Evolutionary conservation across 2,797 vertebrate genomes (phyloP).

Genomic region (Bovichtus variegatus): DNA sequence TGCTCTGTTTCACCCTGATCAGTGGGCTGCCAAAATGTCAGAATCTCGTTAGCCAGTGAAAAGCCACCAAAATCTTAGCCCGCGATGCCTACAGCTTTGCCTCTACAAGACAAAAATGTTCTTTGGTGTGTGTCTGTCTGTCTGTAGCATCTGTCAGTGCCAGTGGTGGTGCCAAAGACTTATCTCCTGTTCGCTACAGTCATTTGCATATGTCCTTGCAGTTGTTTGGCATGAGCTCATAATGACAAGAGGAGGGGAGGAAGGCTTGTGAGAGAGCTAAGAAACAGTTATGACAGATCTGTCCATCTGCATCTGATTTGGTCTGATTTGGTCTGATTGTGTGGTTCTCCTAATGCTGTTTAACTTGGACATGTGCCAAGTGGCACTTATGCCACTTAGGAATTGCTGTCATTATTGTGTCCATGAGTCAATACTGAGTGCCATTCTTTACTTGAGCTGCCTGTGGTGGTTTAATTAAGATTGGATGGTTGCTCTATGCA

Average conservation of each 20-base stretch:
- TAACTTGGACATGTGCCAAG: slow-evolving; percentile 43
- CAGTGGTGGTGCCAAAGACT: slow-evolving; percentile 70
- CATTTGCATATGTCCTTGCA: slow-evolving; percentile 82
- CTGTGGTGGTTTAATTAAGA: slow-evolving; percentile 14
- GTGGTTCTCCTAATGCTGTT: slow-evolving; percentile 31
- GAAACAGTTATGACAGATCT: slow-evolving; percentile 44
- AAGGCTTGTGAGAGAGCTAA: slow-evolving; percentile 50
- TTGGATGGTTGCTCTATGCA: neutral
- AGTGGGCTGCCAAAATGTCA: slow-evolving; percentile 76
- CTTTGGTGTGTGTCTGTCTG: slow-evolving; percentile 67
- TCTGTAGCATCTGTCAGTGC: slow-evolving; percentile 67
- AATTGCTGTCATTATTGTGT: slow-evolving; percentile 37
- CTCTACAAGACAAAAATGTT: slow-evolving; percentile 72
- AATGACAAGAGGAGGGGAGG: slow-evolving; percentile 53
- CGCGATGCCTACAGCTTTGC: slow-evolving; percentile 61
- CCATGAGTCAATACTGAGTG: slow-evolving; percentile 24
- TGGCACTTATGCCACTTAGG: slow-evolving; percentile 18
- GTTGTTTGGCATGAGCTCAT: slow-evolving; percentile 72
- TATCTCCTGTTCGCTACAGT: slow-evolving; percentile 69
- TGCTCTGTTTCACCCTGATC: slow-evolving; percentile 72
- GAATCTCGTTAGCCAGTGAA: slow-evolving; percentile 74
- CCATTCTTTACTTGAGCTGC: slow-evolving; percentile 19
- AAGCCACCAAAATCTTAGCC: slow-evolving; percentile 69
- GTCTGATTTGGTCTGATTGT: slow-evolving; percentile 47
- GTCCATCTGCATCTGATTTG: slow-evolving; percentile 53